Conservation (phyloP, 2,797 vertebrate species). For the Peromyscus aztecus region DNA sequence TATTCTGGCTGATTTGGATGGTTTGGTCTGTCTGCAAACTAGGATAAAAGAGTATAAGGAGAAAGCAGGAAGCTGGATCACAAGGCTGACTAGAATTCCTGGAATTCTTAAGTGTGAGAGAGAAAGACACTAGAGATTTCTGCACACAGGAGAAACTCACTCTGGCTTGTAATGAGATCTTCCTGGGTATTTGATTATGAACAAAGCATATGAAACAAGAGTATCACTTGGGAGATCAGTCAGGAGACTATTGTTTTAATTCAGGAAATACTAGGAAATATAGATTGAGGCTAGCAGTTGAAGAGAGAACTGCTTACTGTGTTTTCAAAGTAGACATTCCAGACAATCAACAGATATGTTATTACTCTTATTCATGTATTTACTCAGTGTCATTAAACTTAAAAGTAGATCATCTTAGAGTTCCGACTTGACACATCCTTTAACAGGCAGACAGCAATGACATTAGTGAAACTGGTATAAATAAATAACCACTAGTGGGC, state of each 20-base stretch:
- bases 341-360: not conserved
- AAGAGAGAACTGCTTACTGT: not conserved
- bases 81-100: not conserved
- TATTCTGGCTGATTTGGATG: not conserved
- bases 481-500: not conserved
- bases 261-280: not conserved
- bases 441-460: not conserved
- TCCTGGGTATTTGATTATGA: not conserved
- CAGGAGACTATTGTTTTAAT: not conserved
- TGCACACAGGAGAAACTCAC: not conserved
- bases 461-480: not conserved
- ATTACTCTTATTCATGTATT: not conserved
- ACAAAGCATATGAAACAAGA: not conserved
- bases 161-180: not conserved
- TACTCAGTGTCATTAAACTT: not conserved
- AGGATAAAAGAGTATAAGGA: not conserved
- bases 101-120: not conserved
- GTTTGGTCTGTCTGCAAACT: not conserved
- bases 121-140: not conserved
- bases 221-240: not conserved
- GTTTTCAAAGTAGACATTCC: not conserved
- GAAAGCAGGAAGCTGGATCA: not conserved
- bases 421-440: not conserved
- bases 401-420: not conserved
- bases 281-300: not conserved